phyloP scores from a whole-genome alignment of 1,140 invertebrate genomes.

The Chymomyza costata region DNA sequence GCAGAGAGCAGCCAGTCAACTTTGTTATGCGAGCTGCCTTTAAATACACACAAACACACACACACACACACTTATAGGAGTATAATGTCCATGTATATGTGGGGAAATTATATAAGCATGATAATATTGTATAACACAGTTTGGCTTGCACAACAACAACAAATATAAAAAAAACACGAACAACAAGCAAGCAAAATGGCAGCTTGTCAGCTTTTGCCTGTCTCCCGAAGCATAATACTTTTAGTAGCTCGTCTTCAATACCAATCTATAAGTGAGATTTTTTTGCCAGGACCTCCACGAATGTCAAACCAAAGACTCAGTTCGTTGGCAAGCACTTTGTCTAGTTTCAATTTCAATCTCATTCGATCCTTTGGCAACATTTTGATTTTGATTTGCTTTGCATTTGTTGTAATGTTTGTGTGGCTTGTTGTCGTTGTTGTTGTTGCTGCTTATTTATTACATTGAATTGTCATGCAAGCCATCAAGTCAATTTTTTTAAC shows the following conservation, averaged over 20 bases:
- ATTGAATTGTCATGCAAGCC: too few relatives aligned
- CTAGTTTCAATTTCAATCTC: constrained; percentile 69
- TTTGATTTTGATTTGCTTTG: constrained; percentile 56
- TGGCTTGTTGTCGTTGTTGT: neutral
- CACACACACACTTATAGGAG: constrained; percentile 29
- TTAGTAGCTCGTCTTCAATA: too few relatives aligned
- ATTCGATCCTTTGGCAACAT: constrained; percentile 38
- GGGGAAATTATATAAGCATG: constrained; percentile 61
- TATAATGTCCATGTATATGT: constrained; percentile 15
- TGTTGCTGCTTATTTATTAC: neutral
- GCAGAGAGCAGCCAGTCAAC: constrained; percentile 60
- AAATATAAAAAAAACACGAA: constrained; percentile 18
- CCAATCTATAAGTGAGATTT: too few relatives aligned
- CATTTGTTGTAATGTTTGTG: constrained; percentile 35
- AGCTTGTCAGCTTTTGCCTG: too few relatives aligned
- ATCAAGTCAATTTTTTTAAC: too few relatives aligned
- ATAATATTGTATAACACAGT: constrained; percentile 63
- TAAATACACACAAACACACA: constrained; percentile 28
- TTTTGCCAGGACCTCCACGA: too few relatives aligned
- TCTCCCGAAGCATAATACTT: too few relatives aligned
- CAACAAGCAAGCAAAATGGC: too few relatives aligned
- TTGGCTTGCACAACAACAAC: constrained; percentile 15
- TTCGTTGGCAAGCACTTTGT: constrained; percentile 46
- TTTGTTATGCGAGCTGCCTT: constrained; percentile 66
- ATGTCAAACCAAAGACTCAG: too few relatives aligned